Conservation (phyloP, 2,888 invertebrate species). For the Cheilosia impressa region DNA sequence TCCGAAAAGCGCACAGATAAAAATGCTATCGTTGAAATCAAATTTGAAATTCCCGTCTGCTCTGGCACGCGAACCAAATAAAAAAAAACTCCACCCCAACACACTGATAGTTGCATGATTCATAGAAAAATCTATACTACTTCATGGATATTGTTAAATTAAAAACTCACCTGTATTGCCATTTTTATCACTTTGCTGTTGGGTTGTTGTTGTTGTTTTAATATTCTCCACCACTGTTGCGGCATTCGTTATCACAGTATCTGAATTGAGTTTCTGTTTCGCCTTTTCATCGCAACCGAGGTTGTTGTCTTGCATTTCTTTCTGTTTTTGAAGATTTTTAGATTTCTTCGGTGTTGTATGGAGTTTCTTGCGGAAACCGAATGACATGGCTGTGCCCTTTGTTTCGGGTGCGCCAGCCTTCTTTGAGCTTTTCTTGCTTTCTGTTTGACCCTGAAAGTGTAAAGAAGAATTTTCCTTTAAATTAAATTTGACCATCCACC, state of each 20-base stretch:
- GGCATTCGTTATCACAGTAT: conserved; percentile 77
- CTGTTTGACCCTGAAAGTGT: conserved; percentile 82
- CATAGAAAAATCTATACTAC: no score
- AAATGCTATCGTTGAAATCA: no score
- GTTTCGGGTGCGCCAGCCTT: conserved; percentile 80
- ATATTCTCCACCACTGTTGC: conserved; percentile 61
- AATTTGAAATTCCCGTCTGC: no score
- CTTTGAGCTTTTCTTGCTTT: conserved; percentile 82
- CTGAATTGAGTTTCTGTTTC: conserved; percentile 58
- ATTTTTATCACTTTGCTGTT: conserved; percentile 81
- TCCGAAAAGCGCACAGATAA: no score
- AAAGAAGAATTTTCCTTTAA: conserved; percentile 28
- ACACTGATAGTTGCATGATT: background rate
- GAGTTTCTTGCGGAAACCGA: conserved; percentile 91
- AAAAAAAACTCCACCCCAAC: background rate
- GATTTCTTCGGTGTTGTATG: conserved; percentile 84
- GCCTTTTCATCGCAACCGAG: conserved; percentile 76
- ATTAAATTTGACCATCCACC: background rate
- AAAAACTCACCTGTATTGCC: conserved; percentile 82
- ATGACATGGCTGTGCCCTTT: conserved; percentile 91
- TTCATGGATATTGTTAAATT: no score
- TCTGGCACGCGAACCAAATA: no score
- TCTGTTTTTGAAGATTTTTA: conserved; percentile 76
- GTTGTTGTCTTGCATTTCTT: conserved; percentile 72
- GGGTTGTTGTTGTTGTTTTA: conserved; percentile 67